Conservation (phyloP, 1,140 invertebrate genomes). For the Antheraea pernyi region DNA sequence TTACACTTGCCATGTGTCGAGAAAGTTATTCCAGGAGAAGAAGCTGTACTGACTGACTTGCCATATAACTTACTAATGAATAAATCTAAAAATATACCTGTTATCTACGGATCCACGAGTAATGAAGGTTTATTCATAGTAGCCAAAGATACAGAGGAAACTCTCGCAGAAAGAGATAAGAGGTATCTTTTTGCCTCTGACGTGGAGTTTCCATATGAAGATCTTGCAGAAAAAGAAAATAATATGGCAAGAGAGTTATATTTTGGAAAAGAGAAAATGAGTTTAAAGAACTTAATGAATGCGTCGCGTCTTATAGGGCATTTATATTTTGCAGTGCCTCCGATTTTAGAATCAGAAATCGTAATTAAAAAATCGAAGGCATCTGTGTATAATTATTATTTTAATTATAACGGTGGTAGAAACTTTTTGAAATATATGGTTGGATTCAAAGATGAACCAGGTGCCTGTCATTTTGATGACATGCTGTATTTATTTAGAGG, state of each 20-base stretch:
- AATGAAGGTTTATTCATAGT: constrained; percentile 25
- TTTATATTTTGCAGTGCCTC: constrained; percentile 59
- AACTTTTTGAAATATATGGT: constrained; percentile 51
- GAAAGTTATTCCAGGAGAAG: constrained; percentile 21
- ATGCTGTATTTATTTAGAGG: constrained; percentile 66
- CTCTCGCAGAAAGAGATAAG: constrained; percentile 44
- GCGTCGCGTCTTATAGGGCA: constrained; percentile 55
- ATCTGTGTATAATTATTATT: constrained; percentile 34
- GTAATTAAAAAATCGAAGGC: constrained; percentile 26
- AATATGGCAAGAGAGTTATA: constrained; percentile 45
- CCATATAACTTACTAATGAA: constrained; percentile 51
- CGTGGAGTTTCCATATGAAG: constrained; percentile 45
- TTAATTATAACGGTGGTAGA: constrained; percentile 34
- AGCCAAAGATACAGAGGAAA: constrained; percentile 39
- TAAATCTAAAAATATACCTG: constrained; percentile 51
- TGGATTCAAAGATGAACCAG: constrained; percentile 37
- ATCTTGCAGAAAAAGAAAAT: constrained; percentile 43
- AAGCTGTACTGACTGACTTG: constrained; percentile 53
- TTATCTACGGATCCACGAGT: constrained; percentile 24
- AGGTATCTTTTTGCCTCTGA: constrained; percentile 63
- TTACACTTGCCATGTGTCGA: constrained; percentile 62
- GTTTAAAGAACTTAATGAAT: constrained; percentile 38
- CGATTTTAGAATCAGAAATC: constrained; percentile 50
- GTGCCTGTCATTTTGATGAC: constrained; percentile 66
- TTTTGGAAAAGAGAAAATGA: constrained; percentile 53